phyloP scores from a whole-genome alignment of 2,797 vertebrate genomes.

The Aselliscus stoliczkanus region DNA sequence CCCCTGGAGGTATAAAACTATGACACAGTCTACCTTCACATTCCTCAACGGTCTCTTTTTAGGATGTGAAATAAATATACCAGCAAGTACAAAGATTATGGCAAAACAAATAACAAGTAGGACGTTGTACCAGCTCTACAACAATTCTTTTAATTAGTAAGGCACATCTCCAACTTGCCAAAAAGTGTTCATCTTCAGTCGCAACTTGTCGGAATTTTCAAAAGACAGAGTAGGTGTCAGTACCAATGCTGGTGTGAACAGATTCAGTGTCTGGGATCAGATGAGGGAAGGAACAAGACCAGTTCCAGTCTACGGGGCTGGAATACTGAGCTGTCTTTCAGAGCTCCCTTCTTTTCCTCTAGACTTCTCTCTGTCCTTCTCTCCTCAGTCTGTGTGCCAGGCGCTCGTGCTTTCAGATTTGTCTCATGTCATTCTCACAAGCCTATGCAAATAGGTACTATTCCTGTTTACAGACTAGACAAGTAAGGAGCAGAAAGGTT shows the following conservation, averaged over 20 bases:
- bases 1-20: background rate
- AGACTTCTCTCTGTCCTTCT: background rate
- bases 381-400: background rate
- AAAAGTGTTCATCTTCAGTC: background rate
- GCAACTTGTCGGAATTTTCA: background rate
- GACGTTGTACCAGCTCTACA: background rate
- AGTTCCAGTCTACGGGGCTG: background rate
- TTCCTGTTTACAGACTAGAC: background rate
- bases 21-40: background rate
- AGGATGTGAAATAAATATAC: background rate
- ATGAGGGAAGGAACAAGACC: background rate
- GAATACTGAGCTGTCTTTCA: background rate
- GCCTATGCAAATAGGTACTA: background rate
- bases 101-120: background rate
- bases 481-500: background rate
- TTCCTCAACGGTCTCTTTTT: background rate
- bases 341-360: background rate
- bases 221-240: background rate
- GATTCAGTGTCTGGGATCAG: background rate
- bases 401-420: background rate
- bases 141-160: background rate
- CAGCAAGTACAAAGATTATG: background rate
- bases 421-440: background rate
- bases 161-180: background rate
- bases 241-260: background rate